Percentiles rank a stretch among this genome's conserved stretches.
phyloP scores from a whole-genome alignment of 2,888 invertebrate species.

The Allygus modestus region DNA sequence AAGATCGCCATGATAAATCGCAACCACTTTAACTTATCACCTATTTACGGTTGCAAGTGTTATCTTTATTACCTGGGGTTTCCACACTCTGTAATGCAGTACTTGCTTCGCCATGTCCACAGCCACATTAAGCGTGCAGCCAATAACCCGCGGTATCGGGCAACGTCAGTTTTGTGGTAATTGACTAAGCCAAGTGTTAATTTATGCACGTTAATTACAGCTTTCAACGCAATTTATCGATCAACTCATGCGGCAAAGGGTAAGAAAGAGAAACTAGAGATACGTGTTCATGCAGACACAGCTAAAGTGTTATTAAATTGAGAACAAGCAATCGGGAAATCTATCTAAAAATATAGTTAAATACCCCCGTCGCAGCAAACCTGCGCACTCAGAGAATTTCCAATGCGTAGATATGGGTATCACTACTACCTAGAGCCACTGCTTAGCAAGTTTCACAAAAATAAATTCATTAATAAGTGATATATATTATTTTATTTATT shows the following conservation, averaged over 20 bases:
- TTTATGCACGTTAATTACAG: conserved; percentile 14
- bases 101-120: background rate
- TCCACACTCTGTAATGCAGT: background rate
- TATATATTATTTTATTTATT: too few relatives aligned
- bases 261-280: background rate
- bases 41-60: background rate
- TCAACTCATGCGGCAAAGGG: background rate
- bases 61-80: background rate
- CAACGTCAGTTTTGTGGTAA: background rate
- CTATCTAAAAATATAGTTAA: too few relatives aligned
- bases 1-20: background rate
- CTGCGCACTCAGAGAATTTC: too few relatives aligned
- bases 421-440: too few relatives aligned
- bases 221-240: conserved; percentile 13
- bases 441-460: too few relatives aligned
- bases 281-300: background rate
- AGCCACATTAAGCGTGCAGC: too few relatives aligned
- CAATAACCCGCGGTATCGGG: background rate
- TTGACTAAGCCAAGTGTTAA: conserved; percentile 10
- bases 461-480: too few relatives aligned
- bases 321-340: too few relatives aligned
- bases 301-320: too few relatives aligned
- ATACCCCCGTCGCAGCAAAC: too few relatives aligned
- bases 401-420: too few relatives aligned
- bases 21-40: background rate